phyloP scores from a whole-genome alignment of 1,140 invertebrate genomes.

The Zaprionus africanus region DNA sequence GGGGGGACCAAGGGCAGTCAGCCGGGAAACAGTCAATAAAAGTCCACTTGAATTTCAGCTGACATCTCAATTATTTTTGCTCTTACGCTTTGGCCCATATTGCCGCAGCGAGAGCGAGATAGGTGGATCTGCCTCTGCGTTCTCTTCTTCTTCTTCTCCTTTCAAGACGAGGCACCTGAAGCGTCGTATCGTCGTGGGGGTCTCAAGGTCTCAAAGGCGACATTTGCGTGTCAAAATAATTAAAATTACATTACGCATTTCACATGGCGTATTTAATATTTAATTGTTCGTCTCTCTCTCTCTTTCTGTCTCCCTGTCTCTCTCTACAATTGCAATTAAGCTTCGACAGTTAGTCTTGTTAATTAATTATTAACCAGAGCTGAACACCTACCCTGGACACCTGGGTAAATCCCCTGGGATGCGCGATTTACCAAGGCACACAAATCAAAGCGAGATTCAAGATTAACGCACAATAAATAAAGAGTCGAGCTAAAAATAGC shows the following conservation, averaged over 20 bases:
- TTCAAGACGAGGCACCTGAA: constrained; percentile 24
- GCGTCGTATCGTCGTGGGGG: constrained; percentile 18
- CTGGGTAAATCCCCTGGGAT: constrained; percentile 29
- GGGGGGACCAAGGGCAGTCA: constrained; percentile 41
- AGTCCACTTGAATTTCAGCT: constrained; percentile 81
- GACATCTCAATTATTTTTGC: constrained; percentile 81
- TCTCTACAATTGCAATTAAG: constrained; percentile 18
- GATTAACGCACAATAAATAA: constrained; percentile 14
- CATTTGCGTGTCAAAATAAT: constrained; percentile 50
- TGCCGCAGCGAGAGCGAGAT: background rate
- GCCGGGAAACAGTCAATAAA: constrained; percentile 75
- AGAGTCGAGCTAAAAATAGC: background rate
- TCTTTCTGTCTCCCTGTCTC: background rate
- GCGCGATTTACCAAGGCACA: constrained; percentile 22
- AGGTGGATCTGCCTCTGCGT: background rate
- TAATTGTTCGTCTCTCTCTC: constrained; percentile 22
- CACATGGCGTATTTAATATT: constrained; percentile 45
- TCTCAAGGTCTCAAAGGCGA: constrained; percentile 29
- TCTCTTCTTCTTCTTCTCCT: background rate
- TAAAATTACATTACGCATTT: constrained; percentile 46
- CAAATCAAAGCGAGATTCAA: constrained; percentile 35
- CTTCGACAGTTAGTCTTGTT: constrained; percentile 25
- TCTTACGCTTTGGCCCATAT: constrained; percentile 39
- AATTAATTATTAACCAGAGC: constrained; percentile 38
- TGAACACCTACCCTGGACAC: background rate